Evolutionary conservation across 2,888 invertebrate genomes (phyloP), one percentile per base, ranked within the genome.

Genomic region (Ormyrus pomaceus): DNA sequence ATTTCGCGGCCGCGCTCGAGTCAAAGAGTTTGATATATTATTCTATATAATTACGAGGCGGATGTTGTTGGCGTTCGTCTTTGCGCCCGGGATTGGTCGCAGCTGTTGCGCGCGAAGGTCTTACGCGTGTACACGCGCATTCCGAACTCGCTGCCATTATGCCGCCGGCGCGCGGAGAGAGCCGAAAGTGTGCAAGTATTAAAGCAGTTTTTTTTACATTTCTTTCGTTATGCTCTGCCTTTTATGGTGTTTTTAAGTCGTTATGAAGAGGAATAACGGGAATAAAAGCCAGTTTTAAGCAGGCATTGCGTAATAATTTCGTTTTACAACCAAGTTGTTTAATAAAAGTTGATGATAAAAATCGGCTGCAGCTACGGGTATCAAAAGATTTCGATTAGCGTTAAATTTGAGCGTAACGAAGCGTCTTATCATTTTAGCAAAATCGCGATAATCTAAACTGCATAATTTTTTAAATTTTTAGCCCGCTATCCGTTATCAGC

Each of bases 11-110:
- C 45, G n/a, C 77, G n/a, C 77, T 34, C 34, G 59, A 81, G 80
- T 74, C 65, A 77, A 80, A 80, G 77, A 62, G 73, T 77, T 77
- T 81, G 73, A 81, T 81, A 81, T 81, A 77, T 81, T 81, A 73
- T 74, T 77, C 73, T 70, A 73, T 74, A 81, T 69, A 81, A 81
- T 81, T 77, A 74, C 73, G 69, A 58, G 48, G 51, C 70, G 62
- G 64, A 62, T 77, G 77, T 64, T 77, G 69, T 50, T 61, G 11
- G 72, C 46, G 0, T 50, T n/a, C 61, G 68, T 69, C 58, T 75
- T 55, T 62, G 45, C 61, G 9, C 50, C 55, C n/a, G 53, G 51
- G 73, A 77, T 73, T 77, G 80, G 80, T 55, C 64, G 45, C 80
- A 77, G 80, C 80, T 81, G 80, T 76, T 81, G 77, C 80, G 6